Conservation (phyloP, 2,888 invertebrate genomes). For the Selenia dentaria region DNA sequence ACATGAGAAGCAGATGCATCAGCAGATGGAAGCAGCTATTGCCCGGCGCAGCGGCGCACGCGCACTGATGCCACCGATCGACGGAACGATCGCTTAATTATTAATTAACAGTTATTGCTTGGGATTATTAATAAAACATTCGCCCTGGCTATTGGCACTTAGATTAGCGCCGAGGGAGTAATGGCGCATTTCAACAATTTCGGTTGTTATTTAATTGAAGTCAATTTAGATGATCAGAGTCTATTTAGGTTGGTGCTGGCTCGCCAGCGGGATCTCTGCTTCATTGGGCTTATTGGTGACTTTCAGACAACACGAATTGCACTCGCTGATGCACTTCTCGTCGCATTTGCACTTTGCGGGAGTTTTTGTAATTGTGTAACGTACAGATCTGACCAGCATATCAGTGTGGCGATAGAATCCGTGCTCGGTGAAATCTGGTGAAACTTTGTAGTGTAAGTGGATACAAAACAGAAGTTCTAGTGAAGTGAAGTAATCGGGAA, state of each 20-base stretch:
- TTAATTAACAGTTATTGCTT: constrained; percentile 78
- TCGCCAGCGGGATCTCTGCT: constrained; percentile 83
- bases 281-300: constrained; percentile 85
- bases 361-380: constrained; percentile 50
- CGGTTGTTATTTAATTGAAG: constrained; percentile 85
- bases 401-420: neutral
- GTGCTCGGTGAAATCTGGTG: constrained; percentile 15
- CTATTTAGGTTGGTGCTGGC: constrained; percentile 85
- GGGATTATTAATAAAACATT: constrained; percentile 83
- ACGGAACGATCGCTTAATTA: constrained; percentile 72
- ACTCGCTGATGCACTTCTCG: constrained; percentile 80
- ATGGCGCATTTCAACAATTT: constrained; percentile 85
- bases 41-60: constrained; percentile 39
- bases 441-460: too few species aligned
- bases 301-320: constrained; percentile 84
- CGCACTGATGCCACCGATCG: constrained; percentile 65
- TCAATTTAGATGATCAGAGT: constrained; percentile 85
- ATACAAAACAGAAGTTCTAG: constrained; percentile 8
- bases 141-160: constrained; percentile 83
- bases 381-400: constrained; percentile 20
- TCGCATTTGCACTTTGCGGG: constrained; percentile 64
- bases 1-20: constrained; percentile 1
- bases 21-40: constrained; percentile 22
- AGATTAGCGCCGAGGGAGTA: constrained; percentile 83
- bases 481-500: constrained; percentile 24